These are phyloP conservation scores for Caenorhabditis tropicalis DNA, from an alignment of 1,140 invertebrate genomes.

Conservation along the genomic window DNA sequence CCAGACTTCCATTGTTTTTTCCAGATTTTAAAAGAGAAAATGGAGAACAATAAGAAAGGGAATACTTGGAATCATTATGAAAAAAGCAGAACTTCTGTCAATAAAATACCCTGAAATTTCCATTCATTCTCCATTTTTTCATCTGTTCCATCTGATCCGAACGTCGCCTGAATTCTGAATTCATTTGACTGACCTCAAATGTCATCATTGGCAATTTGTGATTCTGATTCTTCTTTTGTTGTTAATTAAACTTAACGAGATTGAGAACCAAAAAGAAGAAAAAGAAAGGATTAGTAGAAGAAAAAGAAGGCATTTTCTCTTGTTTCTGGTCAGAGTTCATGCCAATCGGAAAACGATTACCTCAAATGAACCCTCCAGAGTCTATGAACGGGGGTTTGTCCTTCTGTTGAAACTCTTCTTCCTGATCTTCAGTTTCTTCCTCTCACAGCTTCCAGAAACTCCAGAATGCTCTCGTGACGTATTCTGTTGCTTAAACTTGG, in stretches of 20 bases:
- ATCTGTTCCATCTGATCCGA: no score
- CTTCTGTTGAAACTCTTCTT: no score
- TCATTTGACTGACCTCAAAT: not conserved
- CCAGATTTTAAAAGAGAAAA: no score
- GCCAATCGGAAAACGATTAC: not conserved
- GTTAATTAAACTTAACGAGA: not conserved
- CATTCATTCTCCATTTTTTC: no score
- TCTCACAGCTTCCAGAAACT: not conserved
- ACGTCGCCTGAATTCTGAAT: no score
- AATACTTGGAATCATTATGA: no score
- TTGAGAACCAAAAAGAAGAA: not conserved
- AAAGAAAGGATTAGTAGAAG: not conserved
- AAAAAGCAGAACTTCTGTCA: no score
- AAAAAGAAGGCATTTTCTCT: no score
- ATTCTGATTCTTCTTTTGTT: not conserved
- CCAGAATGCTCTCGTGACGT: not conserved
- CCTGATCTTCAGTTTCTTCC: not conserved
- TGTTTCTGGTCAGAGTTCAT: constrained; percentile 39
- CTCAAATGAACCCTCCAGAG: not conserved
- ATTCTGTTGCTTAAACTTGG: not conserved
- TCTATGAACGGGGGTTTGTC: no score
- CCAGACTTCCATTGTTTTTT: no score
- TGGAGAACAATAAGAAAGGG: no score
- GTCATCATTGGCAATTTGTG: not conserved
- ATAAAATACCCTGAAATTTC: no score